phyloP scores from a whole-genome alignment of 2,797 vertebrate genomes.

The Halcyon badia region DNA sequence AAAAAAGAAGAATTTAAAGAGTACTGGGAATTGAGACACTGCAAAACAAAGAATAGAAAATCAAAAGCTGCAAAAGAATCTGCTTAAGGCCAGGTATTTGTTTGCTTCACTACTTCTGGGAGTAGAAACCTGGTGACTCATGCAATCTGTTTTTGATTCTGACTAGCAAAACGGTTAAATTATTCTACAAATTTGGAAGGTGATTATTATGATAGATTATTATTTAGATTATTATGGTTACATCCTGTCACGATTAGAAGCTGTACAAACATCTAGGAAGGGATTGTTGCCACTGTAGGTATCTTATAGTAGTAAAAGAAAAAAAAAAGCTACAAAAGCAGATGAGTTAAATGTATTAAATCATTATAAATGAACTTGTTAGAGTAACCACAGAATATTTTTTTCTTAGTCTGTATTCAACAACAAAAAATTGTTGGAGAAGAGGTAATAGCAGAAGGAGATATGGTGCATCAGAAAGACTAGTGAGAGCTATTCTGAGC shows the following conservation, averaged over 20 bases:
- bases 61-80: neutral
- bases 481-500: neutral
- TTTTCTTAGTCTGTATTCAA: neutral
- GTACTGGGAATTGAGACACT: neutral
- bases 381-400: neutral
- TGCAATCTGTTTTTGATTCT: neutral
- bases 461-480: neutral
- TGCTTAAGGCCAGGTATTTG: neutral
- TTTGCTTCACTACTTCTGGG: slow-evolving; percentile 22
- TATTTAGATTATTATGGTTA: neutral
- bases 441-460: neutral
- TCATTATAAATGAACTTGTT: neutral
- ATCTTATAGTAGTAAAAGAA: neutral
- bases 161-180: neutral
- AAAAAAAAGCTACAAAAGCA: neutral
- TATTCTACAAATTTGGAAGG: neutral
- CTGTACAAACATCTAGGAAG: neutral
- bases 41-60: neutral
- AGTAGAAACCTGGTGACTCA: slow-evolving; percentile 16
- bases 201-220: neutral
- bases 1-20: neutral
- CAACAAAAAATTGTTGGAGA: neutral
- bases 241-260: neutral
- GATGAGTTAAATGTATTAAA: neutral
- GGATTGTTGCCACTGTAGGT: neutral